A percentile compares a stretch with the other conserved stretches of the same genome.
Conservation (phyloP, 1,140 invertebrate genomes). For the Delia radicum region DNA sequence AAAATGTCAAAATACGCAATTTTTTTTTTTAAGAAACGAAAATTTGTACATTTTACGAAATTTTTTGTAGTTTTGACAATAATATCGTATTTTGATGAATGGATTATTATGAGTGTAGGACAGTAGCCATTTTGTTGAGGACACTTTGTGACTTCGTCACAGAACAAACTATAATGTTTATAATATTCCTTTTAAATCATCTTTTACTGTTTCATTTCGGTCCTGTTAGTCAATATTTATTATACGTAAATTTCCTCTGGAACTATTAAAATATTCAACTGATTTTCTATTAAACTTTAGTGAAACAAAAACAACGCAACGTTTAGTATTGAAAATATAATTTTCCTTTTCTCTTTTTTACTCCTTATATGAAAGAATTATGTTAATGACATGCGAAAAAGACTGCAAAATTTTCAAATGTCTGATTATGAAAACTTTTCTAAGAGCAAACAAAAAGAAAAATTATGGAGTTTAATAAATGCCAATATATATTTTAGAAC, state of each 20-base stretch:
- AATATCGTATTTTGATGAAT: too few relatives aligned
- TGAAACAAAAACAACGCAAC: neutral
- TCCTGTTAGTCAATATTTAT: neutral
- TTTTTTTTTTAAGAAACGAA: too few relatives aligned
- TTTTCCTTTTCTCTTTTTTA: too few relatives aligned
- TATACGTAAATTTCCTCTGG: neutral
- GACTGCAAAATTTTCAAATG: neutral
- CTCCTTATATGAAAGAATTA: neutral
- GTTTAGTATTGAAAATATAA: neutral
- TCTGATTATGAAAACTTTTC: neutral
- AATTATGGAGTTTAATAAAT: neutral
- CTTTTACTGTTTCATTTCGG: neutral
- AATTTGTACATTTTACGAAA: too few relatives aligned
- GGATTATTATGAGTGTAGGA: too few relatives aligned
- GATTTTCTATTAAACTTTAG: neutral
- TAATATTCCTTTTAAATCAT: neutral
- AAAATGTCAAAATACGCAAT: too few relatives aligned
- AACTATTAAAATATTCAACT: slow-evolving; percentile 2
- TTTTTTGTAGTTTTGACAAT: too few relatives aligned
- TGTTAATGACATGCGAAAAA: neutral
- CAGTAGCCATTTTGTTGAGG: too few relatives aligned
- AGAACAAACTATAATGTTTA: too few relatives aligned
- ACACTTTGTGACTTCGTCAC: too few relatives aligned
- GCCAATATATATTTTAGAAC: too few relatives aligned
- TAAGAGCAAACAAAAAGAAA: neutral